phyloP scores from a whole-genome alignment of 2,797 vertebrate species.

The Coilia nasus region DNA sequence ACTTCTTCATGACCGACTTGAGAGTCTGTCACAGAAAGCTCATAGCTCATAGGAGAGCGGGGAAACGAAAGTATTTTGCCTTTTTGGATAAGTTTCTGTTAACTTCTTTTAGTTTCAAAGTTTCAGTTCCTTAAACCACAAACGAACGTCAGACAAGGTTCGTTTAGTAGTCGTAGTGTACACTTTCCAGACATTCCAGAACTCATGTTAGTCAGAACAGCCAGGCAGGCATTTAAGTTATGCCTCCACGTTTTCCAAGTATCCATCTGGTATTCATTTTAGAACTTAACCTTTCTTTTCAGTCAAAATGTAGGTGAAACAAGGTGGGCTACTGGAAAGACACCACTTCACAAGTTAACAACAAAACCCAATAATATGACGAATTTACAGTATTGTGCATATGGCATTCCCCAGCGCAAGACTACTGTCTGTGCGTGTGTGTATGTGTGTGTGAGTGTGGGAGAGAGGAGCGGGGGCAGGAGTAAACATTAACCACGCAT shows the following conservation, averaged over 20 bases:
- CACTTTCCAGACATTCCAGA: not conserved
- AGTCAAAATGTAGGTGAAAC: not conserved
- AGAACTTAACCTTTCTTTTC: not conserved
- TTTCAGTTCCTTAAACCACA: not conserved
- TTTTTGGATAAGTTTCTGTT: not conserved
- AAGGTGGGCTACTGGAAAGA: not conserved
- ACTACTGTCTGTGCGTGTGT: not conserved
- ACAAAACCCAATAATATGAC: not conserved
- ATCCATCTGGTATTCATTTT: not conserved
- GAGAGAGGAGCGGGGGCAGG: not conserved
- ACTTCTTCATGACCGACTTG: not conserved
- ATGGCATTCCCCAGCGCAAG: not conserved
- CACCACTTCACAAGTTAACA: not conserved
- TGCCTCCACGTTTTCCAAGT: not conserved
- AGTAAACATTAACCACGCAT: slow-evolving; percentile 15
- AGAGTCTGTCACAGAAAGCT: not conserved
- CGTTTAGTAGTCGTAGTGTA: not conserved
- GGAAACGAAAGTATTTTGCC: too few species aligned
- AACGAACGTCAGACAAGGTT: not conserved
- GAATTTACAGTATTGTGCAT: not conserved
- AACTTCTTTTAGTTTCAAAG: too few species aligned
- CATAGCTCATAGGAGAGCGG: too few species aligned
- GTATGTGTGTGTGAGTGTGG: not conserved
- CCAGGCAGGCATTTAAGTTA: not conserved
- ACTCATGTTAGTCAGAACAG: not conserved